These are phyloP conservation scores for Gila orcuttii DNA, from an alignment of 2,113 vertebrate species.

Conservation along the genomic window DNA sequence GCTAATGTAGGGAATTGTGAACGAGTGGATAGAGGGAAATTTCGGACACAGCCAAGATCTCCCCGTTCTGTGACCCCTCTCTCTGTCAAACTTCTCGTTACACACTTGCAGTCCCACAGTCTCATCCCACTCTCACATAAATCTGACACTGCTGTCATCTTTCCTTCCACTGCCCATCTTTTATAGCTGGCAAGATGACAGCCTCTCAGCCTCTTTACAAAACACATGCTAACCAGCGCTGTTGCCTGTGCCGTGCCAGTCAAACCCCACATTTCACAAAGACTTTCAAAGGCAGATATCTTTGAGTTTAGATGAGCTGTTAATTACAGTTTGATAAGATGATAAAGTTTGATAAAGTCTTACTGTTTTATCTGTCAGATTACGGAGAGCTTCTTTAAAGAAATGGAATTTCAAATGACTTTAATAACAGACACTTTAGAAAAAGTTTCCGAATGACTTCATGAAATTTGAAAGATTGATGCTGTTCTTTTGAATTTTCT, in stretches of 20 bases:
- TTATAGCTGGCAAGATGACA: constrained; percentile 29
- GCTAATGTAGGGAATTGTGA: no score
- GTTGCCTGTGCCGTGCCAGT: background rate
- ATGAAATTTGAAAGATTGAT: background rate
- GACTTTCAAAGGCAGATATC: background rate
- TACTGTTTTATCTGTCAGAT: background rate
- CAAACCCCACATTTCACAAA: background rate
- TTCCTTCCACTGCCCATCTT: constrained; percentile 28
- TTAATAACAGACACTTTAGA: background rate
- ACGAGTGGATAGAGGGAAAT: no score
- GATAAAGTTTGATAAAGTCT: background rate
- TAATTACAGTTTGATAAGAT: constrained; percentile 11
- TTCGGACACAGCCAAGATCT: no score
- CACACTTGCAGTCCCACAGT: background rate
- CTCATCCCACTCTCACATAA: constrained; percentile 33
- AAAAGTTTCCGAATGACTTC: background rate
- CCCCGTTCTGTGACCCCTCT: background rate
- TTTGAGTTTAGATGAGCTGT: background rate
- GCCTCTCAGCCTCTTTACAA: constrained; percentile 12
- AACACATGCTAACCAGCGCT: constrained; percentile 12
- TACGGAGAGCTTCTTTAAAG: background rate
- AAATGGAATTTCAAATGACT: no score
- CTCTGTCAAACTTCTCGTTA: background rate
- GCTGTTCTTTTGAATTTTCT: background rate
- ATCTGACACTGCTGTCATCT: constrained; percentile 39